Percentiles rank a stretch among this genome's conserved stretches.
phyloP scores from a whole-genome alignment of 2,113 vertebrate genomes.

The Albula glossodonta region DNA sequence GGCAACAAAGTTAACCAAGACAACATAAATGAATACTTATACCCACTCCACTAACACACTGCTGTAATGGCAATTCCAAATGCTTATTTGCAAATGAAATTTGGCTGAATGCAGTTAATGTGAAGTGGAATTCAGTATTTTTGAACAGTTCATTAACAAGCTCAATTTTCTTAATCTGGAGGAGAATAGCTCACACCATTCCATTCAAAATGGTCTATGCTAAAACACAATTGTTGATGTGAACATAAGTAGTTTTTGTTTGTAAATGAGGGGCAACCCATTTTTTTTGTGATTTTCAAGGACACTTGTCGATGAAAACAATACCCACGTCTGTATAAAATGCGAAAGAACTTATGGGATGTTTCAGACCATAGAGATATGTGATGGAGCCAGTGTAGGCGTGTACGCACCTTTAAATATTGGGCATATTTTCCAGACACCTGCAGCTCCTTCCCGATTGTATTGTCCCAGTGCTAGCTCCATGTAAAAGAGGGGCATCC shows the following conservation, averaged over 20 bases:
- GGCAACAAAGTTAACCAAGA: too few relatives aligned
- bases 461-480: slow-evolving; percentile 87
- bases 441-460: slow-evolving; percentile 83
- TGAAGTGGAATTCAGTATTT: not conserved
- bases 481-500: slow-evolving; percentile 92
- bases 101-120: not conserved
- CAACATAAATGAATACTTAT: not conserved
- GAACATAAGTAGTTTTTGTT: not conserved
- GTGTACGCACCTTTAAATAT: slow-evolving; percentile 80
- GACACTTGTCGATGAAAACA: not conserved
- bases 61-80: not conserved
- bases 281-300: not conserved
- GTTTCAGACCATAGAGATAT: not conserved
- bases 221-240: not conserved
- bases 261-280: not conserved
- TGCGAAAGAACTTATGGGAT: not conserved
- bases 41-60: not conserved
- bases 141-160: not conserved
- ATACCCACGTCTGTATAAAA: not conserved
- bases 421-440: slow-evolving; percentile 90
- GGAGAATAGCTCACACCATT: not conserved
- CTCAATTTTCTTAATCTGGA: not conserved
- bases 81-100: slow-evolving; percentile 3
- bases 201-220: not conserved
- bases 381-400: not conserved